These are phyloP conservation scores for Lutraria lutraria DNA, from an alignment of 2,888 invertebrate species.

Conservation along the genomic window DNA sequence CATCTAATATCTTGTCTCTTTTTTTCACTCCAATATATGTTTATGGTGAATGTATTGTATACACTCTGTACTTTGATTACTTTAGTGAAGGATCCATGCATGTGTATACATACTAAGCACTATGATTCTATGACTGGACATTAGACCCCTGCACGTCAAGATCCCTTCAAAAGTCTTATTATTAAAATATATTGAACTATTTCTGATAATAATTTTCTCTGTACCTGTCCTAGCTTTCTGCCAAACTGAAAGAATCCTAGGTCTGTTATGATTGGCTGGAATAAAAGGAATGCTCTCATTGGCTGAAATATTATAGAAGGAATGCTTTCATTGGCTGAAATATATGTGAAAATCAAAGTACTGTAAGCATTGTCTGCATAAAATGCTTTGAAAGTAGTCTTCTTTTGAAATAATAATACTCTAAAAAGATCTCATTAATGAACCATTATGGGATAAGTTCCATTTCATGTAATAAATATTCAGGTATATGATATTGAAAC, in stretches of 20 bases:
- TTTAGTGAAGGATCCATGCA: background rate
- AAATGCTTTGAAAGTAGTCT: background rate
- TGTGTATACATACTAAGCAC: slow-evolving; percentile 9
- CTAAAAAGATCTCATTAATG: background rate
- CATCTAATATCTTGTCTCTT: background rate
- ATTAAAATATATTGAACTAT: background rate
- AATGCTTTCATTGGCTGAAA: background rate
- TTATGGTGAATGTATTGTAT: slow-evolving; percentile 1
- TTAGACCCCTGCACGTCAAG: slow-evolving; percentile 8
- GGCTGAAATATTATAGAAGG: background rate
- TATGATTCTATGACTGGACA: slow-evolving; percentile 12
- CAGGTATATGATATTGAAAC: background rate
- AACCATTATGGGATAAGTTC: background rate
- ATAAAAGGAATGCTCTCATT: background rate
- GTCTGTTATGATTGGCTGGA: background rate
- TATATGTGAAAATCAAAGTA: background rate
- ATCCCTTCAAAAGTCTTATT: background rate
- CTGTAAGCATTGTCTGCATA: background rate
- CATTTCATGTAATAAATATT: background rate
- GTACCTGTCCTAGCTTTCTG: background rate
- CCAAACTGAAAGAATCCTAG: background rate
- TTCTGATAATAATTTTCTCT: background rate
- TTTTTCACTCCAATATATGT: background rate
- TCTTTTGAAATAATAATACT: background rate
- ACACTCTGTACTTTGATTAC: background rate